A percentile compares a stretch with the other conserved stretches of the same genome.
phyloP scores from a whole-genome alignment of 2,113 vertebrate genomes.

The Eurypyga helias region DNA sequence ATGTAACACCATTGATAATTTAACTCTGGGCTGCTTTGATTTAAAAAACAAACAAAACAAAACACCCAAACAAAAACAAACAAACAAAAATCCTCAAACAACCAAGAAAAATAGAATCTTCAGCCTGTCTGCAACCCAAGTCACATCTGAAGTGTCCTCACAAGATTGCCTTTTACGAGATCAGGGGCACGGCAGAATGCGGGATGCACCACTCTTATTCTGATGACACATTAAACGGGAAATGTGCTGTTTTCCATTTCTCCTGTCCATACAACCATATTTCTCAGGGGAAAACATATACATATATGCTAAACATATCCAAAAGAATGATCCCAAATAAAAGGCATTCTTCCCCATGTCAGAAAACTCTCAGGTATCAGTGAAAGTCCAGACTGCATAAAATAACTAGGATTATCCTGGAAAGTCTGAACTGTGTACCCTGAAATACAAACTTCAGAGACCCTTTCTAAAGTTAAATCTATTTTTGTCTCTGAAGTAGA shows the following conservation, averaged over 20 bases:
- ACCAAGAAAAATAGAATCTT: neutral
- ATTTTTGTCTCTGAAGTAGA: neutral
- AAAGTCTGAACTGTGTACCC: neutral
- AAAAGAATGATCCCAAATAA: neutral
- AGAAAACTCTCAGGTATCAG: neutral
- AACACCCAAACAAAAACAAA: too few species aligned
- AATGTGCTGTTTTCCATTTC: neutral
- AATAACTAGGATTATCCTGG: neutral
- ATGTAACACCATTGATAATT: neutral
- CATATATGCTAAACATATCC: neutral
- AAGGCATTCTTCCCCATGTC: neutral
- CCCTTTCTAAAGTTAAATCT: neutral
- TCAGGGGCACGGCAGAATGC: neutral
- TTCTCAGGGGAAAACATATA: neutral
- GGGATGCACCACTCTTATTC: neutral
- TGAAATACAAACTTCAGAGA: neutral
- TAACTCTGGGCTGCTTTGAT: neutral
- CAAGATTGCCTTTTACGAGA: rapidly evolving
- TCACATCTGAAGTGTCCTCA: neutral
- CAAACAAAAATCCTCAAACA: neutral
- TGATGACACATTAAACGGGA: neutral
- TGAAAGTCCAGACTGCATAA: neutral
- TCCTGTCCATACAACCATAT: neutral
- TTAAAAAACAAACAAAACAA: too few species aligned
- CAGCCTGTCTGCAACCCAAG: neutral